Conservation (phyloP, 1,140 invertebrate genomes). For the Orius insidiosus region DNA sequence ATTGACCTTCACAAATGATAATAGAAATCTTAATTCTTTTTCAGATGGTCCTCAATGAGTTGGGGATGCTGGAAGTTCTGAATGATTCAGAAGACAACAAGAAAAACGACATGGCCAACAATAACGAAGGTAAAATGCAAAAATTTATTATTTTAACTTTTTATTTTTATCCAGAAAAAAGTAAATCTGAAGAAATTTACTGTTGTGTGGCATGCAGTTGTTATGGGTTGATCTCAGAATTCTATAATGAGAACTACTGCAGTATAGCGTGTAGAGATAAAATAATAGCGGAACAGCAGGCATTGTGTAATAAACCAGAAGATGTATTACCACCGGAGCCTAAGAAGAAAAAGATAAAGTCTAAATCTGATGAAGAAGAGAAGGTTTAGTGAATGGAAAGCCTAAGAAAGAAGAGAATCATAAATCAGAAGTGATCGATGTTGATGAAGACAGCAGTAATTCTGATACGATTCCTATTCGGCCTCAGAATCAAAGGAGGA, state of each 20-base stretch:
- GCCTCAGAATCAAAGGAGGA: no score
- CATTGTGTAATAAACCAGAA: slow-evolving; percentile 3
- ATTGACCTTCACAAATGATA: no score
- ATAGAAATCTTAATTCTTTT: no score
- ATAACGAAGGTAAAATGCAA: slow-evolving; percentile 26
- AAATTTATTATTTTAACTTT: not conserved
- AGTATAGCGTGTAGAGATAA: slow-evolving; percentile 26
- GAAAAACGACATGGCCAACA: slow-evolving; percentile 8
- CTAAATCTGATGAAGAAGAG: slow-evolving; percentile 3
- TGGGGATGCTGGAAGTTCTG: slow-evolving; percentile 4
- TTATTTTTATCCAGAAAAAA: slow-evolving; percentile 1
- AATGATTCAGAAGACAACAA: not conserved
- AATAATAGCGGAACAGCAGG: slow-evolving; percentile 1
- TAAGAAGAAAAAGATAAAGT: slow-evolving; percentile 1
- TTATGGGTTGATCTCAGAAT: slow-evolving; percentile 66
- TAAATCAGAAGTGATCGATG: not conserved
- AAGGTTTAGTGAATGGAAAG: no score
- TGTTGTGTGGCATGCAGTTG: slow-evolving; percentile 69
- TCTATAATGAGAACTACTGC: slow-evolving; percentile 41
- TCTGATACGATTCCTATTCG: not conserved
- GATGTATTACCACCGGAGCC: slow-evolving; percentile 1
- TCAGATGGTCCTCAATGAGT: slow-evolving; percentile 7
- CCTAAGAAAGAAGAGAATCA: not conserved
- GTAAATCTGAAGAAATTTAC: slow-evolving; percentile 40
- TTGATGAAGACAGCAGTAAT: not conserved